Evolutionary conservation across 2,113 vertebrate genomes (phyloP).

Genomic region (Gasterosteus aculeatus): DNA sequence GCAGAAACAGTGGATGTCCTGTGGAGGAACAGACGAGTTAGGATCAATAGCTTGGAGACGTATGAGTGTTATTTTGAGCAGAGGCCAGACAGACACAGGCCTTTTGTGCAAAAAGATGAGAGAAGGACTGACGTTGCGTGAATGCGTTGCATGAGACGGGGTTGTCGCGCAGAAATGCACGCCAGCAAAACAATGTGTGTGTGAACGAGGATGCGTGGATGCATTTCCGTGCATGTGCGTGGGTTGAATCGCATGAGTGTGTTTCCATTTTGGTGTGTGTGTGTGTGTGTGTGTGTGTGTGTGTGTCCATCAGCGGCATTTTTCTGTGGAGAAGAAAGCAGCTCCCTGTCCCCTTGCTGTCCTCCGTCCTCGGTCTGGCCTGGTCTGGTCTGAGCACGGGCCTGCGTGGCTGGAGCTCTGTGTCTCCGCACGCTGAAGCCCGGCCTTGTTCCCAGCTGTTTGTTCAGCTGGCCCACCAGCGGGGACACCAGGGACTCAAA

Average conservation of each 20-base stretch:
- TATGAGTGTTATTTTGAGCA: constrained; percentile 59
- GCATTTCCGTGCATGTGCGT: constrained; percentile 24
- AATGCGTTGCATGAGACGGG: constrained; percentile 22
- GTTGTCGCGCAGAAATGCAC: constrained; percentile 12
- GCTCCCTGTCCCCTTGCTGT: constrained; percentile 60
- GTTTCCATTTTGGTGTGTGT: constrained; percentile 32
- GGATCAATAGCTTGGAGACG: constrained; percentile 63
- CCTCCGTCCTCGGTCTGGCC: constrained; percentile 44
- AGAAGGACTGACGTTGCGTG: constrained; percentile 27
- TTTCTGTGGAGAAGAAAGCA: constrained; percentile 72
- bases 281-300: constrained; percentile 12
- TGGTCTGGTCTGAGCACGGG: constrained; percentile 44
- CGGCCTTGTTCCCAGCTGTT: constrained; percentile 79
- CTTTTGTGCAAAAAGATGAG: constrained; percentile 60
- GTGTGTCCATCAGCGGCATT: constrained; percentile 51
- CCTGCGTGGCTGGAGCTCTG: constrained; percentile 51
- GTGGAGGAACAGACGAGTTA: constrained; percentile 49
- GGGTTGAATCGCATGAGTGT: constrained; percentile 11
- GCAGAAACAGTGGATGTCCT: constrained; percentile 59
- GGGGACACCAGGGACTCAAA: constrained; percentile 68
- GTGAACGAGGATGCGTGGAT: constrained; percentile 22
- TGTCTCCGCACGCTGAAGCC: constrained; percentile 69
- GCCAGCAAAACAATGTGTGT: constrained; percentile 6
- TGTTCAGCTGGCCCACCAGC: constrained; percentile 82
- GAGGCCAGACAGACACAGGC: constrained; percentile 57